Evolutionary conservation across 2,113 vertebrate species (phyloP).

Genomic region (Pionites leucogaster): DNA sequence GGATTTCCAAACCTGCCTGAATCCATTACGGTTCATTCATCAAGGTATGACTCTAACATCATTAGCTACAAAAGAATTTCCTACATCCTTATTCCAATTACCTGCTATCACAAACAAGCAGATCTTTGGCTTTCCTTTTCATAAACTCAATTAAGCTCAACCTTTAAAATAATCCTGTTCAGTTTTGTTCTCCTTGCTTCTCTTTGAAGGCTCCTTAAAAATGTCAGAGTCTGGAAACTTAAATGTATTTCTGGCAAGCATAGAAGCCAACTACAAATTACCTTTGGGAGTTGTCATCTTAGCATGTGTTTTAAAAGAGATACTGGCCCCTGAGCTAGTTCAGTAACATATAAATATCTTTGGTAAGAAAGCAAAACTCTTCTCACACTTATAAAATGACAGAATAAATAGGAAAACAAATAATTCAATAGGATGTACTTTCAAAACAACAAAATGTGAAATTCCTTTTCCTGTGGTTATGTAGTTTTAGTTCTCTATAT

Average conservation of each 20-base stretch:
- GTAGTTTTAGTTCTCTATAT: background rate
- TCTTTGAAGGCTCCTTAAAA: conserved; percentile 1
- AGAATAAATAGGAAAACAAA: background rate
- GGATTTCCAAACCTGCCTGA: conserved; percentile 55
- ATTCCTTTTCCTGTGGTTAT: background rate
- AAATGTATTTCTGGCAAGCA: background rate
- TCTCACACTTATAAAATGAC: background rate
- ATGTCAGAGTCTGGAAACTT: background rate
- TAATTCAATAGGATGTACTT: background rate
- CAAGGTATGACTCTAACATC: conserved; percentile 41
- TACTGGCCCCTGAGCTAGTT: background rate
- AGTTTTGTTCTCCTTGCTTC: background rate
- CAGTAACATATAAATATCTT: background rate
- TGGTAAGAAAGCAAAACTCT: background rate
- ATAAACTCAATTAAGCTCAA: background rate
- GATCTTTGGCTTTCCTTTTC: background rate
- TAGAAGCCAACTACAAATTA: background rate
- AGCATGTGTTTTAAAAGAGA: background rate
- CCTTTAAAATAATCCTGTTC: background rate
- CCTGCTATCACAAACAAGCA: background rate
- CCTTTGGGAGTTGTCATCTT: background rate
- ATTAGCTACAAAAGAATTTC: background rate
- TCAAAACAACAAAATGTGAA: background rate
- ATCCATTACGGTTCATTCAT: conserved; percentile 49
- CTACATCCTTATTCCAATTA: background rate